A percentile compares a stretch with the other conserved stretches of the same genome.
Evolutionary conservation across 2,888 invertebrate species (phyloP).

Genomic region (Hypsopygia costalis): DNA sequence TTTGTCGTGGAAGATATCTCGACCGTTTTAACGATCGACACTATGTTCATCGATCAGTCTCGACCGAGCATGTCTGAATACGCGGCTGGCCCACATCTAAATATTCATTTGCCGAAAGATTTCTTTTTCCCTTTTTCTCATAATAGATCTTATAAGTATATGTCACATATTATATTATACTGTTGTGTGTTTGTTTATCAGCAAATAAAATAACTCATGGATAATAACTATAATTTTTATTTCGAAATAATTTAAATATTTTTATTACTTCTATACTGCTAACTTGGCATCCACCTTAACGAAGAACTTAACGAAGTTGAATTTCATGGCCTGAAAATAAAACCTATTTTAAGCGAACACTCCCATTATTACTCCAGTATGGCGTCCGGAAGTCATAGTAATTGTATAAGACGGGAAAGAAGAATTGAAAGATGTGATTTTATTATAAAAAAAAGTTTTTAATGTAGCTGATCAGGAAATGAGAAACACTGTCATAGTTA

Average conservation of each 20-base stretch:
- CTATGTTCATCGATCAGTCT: conserved; percentile 57
- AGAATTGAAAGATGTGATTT: conserved; percentile 35
- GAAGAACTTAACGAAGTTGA: conserved; percentile 55
- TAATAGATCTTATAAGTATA: conserved; percentile 27
- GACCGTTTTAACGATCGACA: conserved; percentile 51
- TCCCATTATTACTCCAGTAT: conserved; percentile 4
- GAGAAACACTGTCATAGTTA: conserved; percentile 62
- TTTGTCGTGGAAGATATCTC: conserved; percentile 44
- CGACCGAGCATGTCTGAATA: conserved; percentile 44
- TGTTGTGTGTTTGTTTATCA: conserved; percentile 22
- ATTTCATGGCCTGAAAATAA: conserved; percentile 67
- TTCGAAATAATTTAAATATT: conserved; percentile 76
- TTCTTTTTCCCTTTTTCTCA: conserved; percentile 86
- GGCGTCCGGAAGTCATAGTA: not conserved
- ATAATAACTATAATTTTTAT: conserved; percentile 73
- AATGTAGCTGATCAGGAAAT: conserved; percentile 66
- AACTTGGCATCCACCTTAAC: conserved; percentile 62
- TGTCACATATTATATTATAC: conserved; percentile 25
- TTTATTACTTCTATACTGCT: conserved; percentile 71
- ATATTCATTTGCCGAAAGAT: conserved; percentile 84
- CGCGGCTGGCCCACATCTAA: conserved; percentile 82
- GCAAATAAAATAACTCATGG: conserved; percentile 65
- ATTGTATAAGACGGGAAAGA: not conserved
- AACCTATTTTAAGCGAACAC: conserved; percentile 43
- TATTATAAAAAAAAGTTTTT: conserved; percentile 64